Percentiles rank a stretch among this genome's conserved stretches.
Conservation (phyloP, 2,888 invertebrate genomes). For the Eulithis testata region DNA sequence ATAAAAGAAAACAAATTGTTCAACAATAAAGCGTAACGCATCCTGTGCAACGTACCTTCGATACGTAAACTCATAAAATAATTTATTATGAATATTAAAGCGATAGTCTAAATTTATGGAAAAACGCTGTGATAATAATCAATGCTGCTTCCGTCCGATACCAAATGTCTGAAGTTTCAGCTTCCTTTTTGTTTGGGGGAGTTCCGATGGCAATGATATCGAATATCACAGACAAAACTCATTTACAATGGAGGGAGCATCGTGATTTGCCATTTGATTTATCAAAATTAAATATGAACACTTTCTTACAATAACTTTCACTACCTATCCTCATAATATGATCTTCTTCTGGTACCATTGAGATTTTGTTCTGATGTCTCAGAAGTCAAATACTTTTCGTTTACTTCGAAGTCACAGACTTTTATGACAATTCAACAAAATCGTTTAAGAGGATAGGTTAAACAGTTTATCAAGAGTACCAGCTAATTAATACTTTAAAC, state of each 20-base stretch:
- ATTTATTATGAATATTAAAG: conserved; percentile 78
- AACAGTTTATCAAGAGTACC: too few species aligned
- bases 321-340: too few species aligned
- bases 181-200: conserved; percentile 33
- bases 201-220: conserved; percentile 32
- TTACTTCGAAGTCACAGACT: too few species aligned
- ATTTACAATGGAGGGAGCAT: conserved; percentile 4
- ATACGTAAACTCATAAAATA: conserved; percentile 76
- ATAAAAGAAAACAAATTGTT: conserved; percentile 46
- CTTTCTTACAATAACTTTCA: too few species aligned
- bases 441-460: too few species aligned
- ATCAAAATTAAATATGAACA: too few species aligned
- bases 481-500: too few species aligned
- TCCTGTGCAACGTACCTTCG: conserved; percentile 67
- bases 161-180: conserved; percentile 42
- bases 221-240: conserved; percentile 14
- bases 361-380: too few species aligned
- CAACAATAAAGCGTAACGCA: conserved; percentile 39
- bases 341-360: too few species aligned
- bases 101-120: conserved; percentile 69
- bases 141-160: conserved; percentile 65
- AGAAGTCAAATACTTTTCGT: too few species aligned
- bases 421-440: too few species aligned
- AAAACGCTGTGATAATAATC: conserved; percentile 73
- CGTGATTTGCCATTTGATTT: too few species aligned